These are phyloP conservation scores for Clavelina lepadiformis DNA, from an alignment of 23 tunicate species.

Conservation along the genomic window DNA sequence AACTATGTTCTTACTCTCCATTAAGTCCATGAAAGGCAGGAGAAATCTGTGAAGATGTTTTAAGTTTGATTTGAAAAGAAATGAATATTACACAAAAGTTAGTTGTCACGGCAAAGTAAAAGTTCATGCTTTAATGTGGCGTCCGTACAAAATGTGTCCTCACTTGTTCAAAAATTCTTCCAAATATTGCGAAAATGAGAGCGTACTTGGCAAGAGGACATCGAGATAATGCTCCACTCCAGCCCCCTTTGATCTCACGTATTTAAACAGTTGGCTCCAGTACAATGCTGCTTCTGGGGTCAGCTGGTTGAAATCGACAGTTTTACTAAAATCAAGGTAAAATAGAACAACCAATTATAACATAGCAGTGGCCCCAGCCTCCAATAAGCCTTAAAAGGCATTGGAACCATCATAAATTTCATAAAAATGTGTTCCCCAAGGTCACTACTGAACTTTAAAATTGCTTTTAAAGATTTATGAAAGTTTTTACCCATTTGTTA, in stretches of 20 bases:
- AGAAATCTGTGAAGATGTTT: conserved; percentile 12
- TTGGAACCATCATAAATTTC: no score
- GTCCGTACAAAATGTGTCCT: not conserved
- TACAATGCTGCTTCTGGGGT: conserved; percentile 74
- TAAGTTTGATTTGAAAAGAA: no score
- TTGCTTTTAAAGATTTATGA: no score
- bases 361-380: no score
- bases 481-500: no score
- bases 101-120: no score
- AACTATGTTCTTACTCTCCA: not conserved
- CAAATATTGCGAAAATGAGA: conserved; percentile 42
- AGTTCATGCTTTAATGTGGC: no score
- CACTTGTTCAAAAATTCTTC: conserved; percentile 40
- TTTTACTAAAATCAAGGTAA: conserved; percentile 13
- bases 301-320: conserved; percentile 38
- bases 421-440: no score
- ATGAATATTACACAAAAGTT: no score
- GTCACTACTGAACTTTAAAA: no score
- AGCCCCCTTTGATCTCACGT: conserved; percentile 32
- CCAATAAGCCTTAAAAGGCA: no score
- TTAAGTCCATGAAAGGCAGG: conserved; percentile 23
- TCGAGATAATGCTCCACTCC: conserved; percentile 62
- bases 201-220: conserved; percentile 39
- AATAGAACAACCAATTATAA: no score
- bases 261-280: conserved; percentile 72